Base-by-base conservation (phyloP, 2,888 invertebrate species). In the Sipha maydis region DNA sequence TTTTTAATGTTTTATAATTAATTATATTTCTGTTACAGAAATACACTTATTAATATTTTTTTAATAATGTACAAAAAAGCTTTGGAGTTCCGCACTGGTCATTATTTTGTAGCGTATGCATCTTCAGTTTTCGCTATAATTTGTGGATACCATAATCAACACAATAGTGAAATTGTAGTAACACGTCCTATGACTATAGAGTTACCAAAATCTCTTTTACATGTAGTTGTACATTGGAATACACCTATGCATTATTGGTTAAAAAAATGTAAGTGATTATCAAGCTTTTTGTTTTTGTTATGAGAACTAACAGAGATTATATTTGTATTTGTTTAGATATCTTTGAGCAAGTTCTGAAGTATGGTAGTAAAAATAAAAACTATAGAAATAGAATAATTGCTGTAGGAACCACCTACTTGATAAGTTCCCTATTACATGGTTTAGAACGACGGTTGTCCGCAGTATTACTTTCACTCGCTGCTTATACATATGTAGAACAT, bases 211-310 rank as follows among this genome's bases (percentile, higher is more conserved):
- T 75, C 79, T 73, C 48, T 88, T 1, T 19, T 75, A 41, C 28
- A 76, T 19, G 82, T 82, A 1, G 88, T 80, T 17, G 17, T 80
- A 17, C 11, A 80, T 73, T 88, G 88, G 88, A 80, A 88, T 19
- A 31, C 28, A 71, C 88, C 88, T n/a, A 88, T 80, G 56, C 88
- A 88, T 34, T 61, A 48, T 71, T 88, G 88, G 88, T 75, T 88
- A 48, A 88, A 88, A 82, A 82, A 75, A 73, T 88, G 88, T 88
- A 21, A 76, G 75, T 82, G 38, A n/a, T 71, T 79, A 34, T 61
- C 8, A 78, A 78, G n/a, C 14, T 75, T 34, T 9, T n/a, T 14
- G 8, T 19, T 21, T 19, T 75, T 75, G 41, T 14, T 75, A 75
- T 3, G 9, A 21, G 21, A 34, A 34, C 8, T 48, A 48, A 48